Evolutionary conservation across 2,888 invertebrate species (phyloP).

Genomic region (Tryphoninae sp.): DNA sequence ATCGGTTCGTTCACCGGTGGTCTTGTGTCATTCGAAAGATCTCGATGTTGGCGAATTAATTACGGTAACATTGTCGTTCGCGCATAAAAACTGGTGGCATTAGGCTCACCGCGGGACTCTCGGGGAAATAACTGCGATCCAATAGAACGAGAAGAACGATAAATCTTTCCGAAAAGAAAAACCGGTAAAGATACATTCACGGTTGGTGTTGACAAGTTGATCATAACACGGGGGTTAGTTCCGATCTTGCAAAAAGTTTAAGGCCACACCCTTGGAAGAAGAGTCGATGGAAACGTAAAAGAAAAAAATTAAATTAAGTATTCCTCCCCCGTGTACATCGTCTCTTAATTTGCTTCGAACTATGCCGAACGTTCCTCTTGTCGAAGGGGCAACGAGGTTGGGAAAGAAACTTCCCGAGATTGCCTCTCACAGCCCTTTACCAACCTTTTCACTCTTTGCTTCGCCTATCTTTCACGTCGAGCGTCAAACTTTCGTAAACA

Average conservation of each 20-base stretch:
- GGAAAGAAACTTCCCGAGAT: conserved; percentile 51
- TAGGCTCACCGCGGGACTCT: conserved; percentile 15
- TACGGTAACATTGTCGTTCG: background rate
- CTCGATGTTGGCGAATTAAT: conserved; percentile 14
- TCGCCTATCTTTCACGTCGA: conserved; percentile 10
- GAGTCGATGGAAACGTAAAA: background rate
- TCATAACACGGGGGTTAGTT: no score
- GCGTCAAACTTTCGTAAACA: conserved; percentile 55
- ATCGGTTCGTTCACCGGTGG: background rate
- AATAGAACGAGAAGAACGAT: background rate
- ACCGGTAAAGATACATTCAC: no score
- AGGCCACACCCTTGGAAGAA: background rate
- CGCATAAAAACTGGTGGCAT: conserved; percentile 30
- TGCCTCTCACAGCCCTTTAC: conserved; percentile 46
- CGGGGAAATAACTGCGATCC: conserved; percentile 9
- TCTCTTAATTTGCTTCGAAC: conserved; percentile 58
- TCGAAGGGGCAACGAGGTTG: conserved; percentile 16
- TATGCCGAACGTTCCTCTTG: conserved; percentile 49
- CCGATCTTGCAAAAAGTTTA: background rate
- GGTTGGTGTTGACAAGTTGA: no score
- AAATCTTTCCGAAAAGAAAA: conserved; percentile 9
- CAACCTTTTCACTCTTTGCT: conserved; percentile 17
- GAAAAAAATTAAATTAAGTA: conserved; percentile 43
- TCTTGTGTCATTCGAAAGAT: background rate
- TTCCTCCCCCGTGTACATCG: conserved; percentile 29